Evolutionary conservation across 2,888 invertebrate genomes (phyloP).

Genomic region (Drosophila paranaensis): DNA sequence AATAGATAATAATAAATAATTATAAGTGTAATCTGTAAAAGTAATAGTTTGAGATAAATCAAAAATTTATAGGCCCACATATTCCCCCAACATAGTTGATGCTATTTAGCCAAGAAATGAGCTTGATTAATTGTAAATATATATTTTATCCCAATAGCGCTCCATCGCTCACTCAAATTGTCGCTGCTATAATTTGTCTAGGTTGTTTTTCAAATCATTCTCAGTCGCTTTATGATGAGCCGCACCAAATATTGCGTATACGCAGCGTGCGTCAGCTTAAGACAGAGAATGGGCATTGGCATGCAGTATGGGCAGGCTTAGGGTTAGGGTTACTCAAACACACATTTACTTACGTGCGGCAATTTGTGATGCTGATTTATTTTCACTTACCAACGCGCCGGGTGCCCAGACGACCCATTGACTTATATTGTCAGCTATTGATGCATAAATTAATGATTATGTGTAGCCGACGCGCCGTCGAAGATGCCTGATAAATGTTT

Average conservation of each 20-base stretch:
- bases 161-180: background rate
- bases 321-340: conserved; percentile 29
- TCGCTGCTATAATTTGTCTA: conserved; percentile 1
- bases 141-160: background rate
- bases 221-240: conserved; percentile 14
- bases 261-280: conserved; percentile 31
- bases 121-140: background rate
- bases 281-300: background rate
- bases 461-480: conserved; percentile 32
- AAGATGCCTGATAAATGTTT: conserved; percentile 64
- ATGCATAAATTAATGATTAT: conserved; percentile 79
- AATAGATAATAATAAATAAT: no score
- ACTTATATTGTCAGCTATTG: conserved; percentile 78
- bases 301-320: no score
- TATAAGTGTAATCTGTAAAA: no score
- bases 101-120: no score
- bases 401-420: conserved; percentile 73
- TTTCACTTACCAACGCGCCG: conserved; percentile 67
- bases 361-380: conserved; percentile 72
- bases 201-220: conserved; percentile 1
- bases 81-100: no score
- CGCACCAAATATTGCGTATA: conserved; percentile 40
- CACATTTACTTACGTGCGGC: conserved; percentile 67
- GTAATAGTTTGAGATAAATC: no score
- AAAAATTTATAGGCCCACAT: no score